Percentiles rank a stretch among this genome's conserved stretches.
Conservation (phyloP, 2,113 vertebrate species). For the Kryptolebias marmoratus region DNA sequence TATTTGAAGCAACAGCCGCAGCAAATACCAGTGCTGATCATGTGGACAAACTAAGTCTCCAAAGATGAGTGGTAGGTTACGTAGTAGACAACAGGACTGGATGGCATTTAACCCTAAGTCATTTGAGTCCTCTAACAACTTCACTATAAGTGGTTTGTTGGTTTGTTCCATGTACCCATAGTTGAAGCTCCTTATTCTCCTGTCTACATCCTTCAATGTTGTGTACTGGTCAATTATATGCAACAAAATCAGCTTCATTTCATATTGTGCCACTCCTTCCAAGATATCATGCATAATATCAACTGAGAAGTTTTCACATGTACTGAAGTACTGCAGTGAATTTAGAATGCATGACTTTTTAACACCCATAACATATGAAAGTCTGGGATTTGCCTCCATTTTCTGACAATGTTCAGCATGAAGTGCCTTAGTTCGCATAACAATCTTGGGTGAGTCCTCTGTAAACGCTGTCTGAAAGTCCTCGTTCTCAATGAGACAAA, state of each 20-base stretch:
- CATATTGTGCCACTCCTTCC: conserved; percentile 28
- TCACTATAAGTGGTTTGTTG: conserved; percentile 27
- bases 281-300: too few species aligned
- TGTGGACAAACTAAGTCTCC: conserved; percentile 37
- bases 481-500: conserved; percentile 34
- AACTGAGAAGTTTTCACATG: too few species aligned
- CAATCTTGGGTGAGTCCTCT: conserved; percentile 35
- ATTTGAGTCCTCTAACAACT: conserved; percentile 33
- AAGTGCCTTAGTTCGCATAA: conserved; percentile 18
- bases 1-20: conserved; percentile 45
- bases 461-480: conserved; percentile 32
- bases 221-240: conserved; percentile 5
- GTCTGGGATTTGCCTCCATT: not conserved
- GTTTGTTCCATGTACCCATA: conserved; percentile 39
- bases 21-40: conserved; percentile 44
- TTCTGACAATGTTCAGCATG: conserved; percentile 30
- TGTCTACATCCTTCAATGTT: conserved; percentile 21
- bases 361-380: conserved; percentile 46
- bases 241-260: conserved; percentile 31
- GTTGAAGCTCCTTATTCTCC: conserved; percentile 32
- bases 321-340: too few species aligned
- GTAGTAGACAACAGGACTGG: conserved; percentile 46
- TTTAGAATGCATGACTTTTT: not conserved
- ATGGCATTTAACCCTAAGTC: conserved; percentile 35
- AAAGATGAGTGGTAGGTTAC: conserved; percentile 43